Evolutionary conservation across 2,888 invertebrate species (phyloP), one percentile per base, ranked within the genome.

Genomic region (Petrophora chlorosata): DNA sequence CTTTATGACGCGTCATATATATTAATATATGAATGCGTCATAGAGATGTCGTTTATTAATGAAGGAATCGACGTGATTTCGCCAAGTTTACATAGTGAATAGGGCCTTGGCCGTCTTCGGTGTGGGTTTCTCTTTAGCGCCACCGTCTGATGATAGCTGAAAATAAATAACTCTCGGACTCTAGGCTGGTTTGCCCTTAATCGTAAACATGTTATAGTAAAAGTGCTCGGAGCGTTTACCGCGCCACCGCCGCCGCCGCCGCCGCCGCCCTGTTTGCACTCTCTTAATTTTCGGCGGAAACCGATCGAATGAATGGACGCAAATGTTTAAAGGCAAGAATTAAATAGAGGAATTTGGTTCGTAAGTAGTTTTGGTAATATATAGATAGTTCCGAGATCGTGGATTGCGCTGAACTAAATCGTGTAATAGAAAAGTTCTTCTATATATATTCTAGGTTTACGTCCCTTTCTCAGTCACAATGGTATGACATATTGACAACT

Each of bases 191-290:
- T 65, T 48, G 32, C 25, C 38, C 32, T 38, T 19, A 39, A 47
- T 14, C 22, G 32, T 48, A 32, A 48, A 42, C 42, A 48, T 30
- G 41, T 38, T 38, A 26, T 42, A 42, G 48, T 53, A 48, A 54
- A 49, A 54, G 16, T 7, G 58, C 58, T 35, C 14, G 25, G 12
- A 61, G 79, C 78, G 59, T 52, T 63, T 65, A 68, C 56, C 61
- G 53, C 61, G 60, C 63, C 53, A 16, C 48, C 41, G 8, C 14
- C 44, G n/a, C n/a, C n/a, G n/a, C n/a, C n/a, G n/a, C n/a, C 61
- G 59, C 62, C 51, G 25, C 47, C 34, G 8, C 10, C 45, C 46
- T 69, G 68, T 64, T 66, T 63, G 48, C 51, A 30, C 41, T 34
- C 59, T 62, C 62, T 66, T 68, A 63, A 70, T 65, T 68, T 55